Evolutionary conservation across 2,797 vertebrate genomes (phyloP).

Genomic region (Coracias cyanogaster): DNA sequence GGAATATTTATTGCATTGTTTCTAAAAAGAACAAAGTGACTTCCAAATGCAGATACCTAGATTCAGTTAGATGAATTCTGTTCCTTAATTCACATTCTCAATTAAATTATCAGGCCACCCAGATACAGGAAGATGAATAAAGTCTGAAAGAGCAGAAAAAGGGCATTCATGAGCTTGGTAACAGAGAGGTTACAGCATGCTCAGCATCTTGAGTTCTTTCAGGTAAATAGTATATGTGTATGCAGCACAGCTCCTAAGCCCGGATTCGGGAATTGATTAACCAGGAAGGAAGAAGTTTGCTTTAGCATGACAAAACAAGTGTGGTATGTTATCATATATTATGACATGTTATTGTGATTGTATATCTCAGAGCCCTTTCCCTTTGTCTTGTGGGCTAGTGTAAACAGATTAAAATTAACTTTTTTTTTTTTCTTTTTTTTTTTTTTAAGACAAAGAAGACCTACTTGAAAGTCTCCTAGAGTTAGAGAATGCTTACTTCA

Average conservation of each 20-base stretch:
- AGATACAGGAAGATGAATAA: background rate
- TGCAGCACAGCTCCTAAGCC: background rate
- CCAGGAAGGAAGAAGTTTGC: background rate
- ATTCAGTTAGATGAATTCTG: background rate
- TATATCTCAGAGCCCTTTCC: background rate
- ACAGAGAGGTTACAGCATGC: background rate
- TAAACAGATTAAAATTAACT: background rate
- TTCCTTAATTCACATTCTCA: background rate
- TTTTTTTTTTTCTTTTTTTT: no score
- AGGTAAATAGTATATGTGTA: background rate
- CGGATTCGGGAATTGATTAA: background rate
- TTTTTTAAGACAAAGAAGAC: background rate
- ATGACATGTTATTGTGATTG: background rate
- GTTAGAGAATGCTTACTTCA: background rate
- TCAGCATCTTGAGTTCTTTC: background rate
- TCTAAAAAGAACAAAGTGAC: background rate
- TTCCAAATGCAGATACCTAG: background rate
- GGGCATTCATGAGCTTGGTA: background rate
- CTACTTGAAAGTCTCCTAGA: background rate
- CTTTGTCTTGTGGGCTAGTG: background rate
- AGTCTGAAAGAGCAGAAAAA: background rate
- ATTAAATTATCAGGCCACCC: background rate
- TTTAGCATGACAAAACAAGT: background rate
- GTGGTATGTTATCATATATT: background rate
- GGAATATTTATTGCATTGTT: background rate